These are phyloP conservation scores for Aradus depressus DNA, from an alignment of 2,888 invertebrate genomes.

Conservation along the genomic window DNA sequence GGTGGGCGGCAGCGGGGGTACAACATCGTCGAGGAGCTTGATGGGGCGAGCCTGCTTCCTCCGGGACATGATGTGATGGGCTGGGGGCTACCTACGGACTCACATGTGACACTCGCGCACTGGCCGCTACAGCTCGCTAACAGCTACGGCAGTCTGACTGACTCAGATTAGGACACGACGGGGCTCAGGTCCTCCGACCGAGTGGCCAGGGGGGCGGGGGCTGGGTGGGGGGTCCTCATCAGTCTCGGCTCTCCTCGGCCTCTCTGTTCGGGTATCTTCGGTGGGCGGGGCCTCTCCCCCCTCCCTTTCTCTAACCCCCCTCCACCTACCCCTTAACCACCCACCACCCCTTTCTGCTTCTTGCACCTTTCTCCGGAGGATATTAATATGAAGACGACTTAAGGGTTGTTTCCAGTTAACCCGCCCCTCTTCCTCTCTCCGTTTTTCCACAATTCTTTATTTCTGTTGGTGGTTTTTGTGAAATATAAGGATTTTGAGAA, in stretches of 20 bases:
- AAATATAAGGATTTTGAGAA: no score
- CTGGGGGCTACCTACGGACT: not conserved
- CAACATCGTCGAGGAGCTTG: conserved; percentile 41
- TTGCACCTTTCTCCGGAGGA: no score
- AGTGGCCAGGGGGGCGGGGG: conserved; percentile 6
- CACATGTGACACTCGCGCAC: conserved; percentile 4
- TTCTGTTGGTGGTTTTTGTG: no score
- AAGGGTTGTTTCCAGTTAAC: no score
- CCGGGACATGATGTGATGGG: conserved; percentile 39
- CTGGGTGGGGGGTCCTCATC: not conserved
- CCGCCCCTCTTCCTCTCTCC: no score
- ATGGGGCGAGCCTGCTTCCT: conserved; percentile 46
- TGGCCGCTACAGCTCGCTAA: not conserved
- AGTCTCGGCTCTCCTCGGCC: conserved; percentile 7
- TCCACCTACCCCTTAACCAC: no score
- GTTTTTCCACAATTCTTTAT: no score
- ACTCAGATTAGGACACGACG: conserved; percentile 4
- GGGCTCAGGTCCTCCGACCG: conserved; percentile 13
- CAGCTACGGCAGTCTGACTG: conserved; percentile 2
- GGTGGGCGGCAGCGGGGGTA: conserved; percentile 31
- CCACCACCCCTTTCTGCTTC: no score
- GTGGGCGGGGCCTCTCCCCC: conserved; percentile 6
- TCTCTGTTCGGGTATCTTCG: no score
- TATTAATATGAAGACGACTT: no score
- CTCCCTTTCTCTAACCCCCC: not conserved